Base-by-base conservation (phyloP, 2,797 vertebrate species). In the Anguilla megastoma region DNA sequence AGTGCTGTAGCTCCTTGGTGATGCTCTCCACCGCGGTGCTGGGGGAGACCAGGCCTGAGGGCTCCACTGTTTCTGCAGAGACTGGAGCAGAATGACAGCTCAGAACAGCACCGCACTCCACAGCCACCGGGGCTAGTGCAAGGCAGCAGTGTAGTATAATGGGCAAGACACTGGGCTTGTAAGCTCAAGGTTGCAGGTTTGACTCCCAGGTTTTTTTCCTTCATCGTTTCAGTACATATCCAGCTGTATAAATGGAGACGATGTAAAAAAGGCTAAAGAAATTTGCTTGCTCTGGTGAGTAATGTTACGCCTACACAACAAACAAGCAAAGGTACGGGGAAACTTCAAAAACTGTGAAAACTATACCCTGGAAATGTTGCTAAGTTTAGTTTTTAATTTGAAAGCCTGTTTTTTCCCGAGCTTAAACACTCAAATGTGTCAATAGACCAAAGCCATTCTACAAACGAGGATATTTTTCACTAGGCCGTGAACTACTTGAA, bases 1-100 rank as follows among this genome's bases (percentile, higher is more conserved):
- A 99, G 94, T 98, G 98, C 94, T 98, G 98, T 79, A 98, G 96
- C 90, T 99, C 98, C 95, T 97, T 98, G 90, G 96, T 94, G 89
- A 97, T 91, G 93, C 93, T 94, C 88, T 97, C 97, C 86, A 97
- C 92, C 41, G 97, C 95, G 87, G 96, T 93, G 91, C 93, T 96
- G 0, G 98, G 95, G 87, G 97, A 97, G 93, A 99, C 93, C 86
- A 99, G 95, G 91, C 97, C 96, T 9, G 95, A 97, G 18, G 95
- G 94, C 88, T 97, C 92, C 24, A 89, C 89, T 79, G 90, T 84
- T 63, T 92, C 88, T 87, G 92, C 91, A 91, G 96, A 95, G 92
- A 97, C 97, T 98, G 90, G 41, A 93, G 30, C 30, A 45, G 7
- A 30, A 87, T 21, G 52, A 45, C 86, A 87, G 21, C 86, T 74